Evolutionary conservation across 2,113 vertebrate genomes (phyloP).

Genomic region (Megaceryle torquata): DNA sequence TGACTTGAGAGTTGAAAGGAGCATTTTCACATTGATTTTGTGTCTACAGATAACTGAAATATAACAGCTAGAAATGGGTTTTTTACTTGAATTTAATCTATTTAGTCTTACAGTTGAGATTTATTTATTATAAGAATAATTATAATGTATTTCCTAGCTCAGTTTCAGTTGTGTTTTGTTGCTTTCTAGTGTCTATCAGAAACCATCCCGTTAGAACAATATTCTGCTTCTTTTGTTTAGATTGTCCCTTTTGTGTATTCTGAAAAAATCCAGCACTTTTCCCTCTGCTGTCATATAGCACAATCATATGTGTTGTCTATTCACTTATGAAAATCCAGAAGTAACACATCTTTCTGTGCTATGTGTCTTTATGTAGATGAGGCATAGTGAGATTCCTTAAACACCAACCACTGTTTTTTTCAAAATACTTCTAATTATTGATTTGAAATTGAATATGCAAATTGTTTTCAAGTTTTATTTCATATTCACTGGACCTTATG

Average conservation of each 20-base stretch:
- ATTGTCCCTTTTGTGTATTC: background rate
- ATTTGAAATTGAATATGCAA: background rate
- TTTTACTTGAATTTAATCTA: background rate
- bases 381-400: background rate
- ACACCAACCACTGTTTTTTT: background rate
- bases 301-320: background rate
- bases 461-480: background rate
- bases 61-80: background rate
- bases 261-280: background rate
- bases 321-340: background rate
- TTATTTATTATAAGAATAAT: background rate
- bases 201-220: background rate
- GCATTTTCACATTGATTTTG: background rate
- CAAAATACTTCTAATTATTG: background rate
- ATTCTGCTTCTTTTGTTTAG: background rate
- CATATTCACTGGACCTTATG: background rate
- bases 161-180: background rate
- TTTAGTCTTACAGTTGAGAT: background rate
- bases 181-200: background rate
- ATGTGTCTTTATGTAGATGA: background rate
- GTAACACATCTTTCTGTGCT: background rate
- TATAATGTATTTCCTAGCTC: background rate
- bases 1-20: background rate
- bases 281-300: background rate
- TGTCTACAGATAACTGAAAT: background rate